Conservation (phyloP, 2,888 invertebrate genomes). For the Philonicus albiceps region DNA sequence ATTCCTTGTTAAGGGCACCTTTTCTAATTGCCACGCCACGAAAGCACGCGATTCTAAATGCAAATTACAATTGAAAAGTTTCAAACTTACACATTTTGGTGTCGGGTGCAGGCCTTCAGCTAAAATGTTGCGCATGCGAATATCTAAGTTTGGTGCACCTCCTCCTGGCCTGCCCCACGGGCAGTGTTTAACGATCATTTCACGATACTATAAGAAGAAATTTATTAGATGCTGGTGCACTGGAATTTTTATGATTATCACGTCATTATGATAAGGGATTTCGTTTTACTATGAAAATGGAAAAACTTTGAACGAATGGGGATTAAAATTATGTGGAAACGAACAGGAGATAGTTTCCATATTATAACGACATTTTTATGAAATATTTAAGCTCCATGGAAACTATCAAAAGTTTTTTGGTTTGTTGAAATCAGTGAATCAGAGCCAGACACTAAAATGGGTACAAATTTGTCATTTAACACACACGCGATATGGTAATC, state of each 20-base stretch:
- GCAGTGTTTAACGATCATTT: constrained; percentile 76
- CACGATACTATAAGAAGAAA: constrained; percentile 63
- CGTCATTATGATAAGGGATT: neutral
- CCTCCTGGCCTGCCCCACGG: constrained; percentile 82
- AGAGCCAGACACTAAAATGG: neutral
- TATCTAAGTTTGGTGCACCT: constrained; percentile 74
- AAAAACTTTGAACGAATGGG: neutral
- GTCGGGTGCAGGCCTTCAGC: constrained; percentile 74
- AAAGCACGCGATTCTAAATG: neutral
- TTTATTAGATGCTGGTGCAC: neutral
- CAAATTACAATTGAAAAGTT: neutral
- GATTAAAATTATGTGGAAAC: neutral
- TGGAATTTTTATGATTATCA: neutral
- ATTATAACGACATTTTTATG: neutral
- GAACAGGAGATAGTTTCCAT: neutral
- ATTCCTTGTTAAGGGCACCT: neutral
- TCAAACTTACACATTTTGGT: constrained; percentile 63
- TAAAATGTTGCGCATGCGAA: constrained; percentile 74
- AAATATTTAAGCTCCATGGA: neutral
- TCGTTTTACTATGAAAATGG: neutral
- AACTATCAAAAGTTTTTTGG: neutral
- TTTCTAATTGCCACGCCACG: neutral
- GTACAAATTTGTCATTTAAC: neutral
- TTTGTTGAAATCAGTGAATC: neutral
- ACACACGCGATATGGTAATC: neutral